Conservation (phyloP, 92 coral and sea anemone genomes). For the Micromussa lordhowensis region DNA sequence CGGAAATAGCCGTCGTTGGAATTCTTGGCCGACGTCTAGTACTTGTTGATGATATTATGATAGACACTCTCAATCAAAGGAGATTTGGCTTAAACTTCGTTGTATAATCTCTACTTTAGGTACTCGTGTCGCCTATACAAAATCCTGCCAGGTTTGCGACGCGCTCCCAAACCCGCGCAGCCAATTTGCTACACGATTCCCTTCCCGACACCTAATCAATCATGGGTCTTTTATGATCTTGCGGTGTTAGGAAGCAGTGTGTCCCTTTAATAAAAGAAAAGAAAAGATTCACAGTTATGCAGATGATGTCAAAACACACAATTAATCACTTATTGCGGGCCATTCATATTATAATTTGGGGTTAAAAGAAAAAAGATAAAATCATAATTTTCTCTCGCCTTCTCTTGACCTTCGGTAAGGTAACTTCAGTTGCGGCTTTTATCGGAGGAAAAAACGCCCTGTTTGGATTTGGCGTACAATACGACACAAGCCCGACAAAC, state of each 20-base stretch:
- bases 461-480: not conserved
- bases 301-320: slow-evolving; percentile 69
- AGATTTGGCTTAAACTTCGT: slow-evolving; percentile 28
- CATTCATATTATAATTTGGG: slow-evolving; percentile 77
- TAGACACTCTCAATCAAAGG: slow-evolving; percentile 53
- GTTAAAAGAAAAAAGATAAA: slow-evolving; percentile 43
- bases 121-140: not conserved
- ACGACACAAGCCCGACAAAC: not conserved
- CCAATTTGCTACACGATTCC: slow-evolving; percentile 22
- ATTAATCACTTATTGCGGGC: slow-evolving; percentile 68
- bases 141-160: not conserved
- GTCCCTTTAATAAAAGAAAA: slow-evolving; percentile 27
- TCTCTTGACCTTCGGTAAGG: slow-evolving; percentile 18
- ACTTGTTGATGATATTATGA: slow-evolving; percentile 24
- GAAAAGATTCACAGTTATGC: slow-evolving; percentile 62
- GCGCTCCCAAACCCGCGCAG: not conserved
- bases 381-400: slow-evolving; percentile 11
- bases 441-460: not conserved
- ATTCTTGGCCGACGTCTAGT: slow-evolving; percentile 21
- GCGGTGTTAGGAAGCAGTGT: slow-evolving; percentile 25
- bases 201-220: slow-evolving; percentile 47
- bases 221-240: slow-evolving; percentile 5
- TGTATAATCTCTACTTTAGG: slow-evolving; percentile 26
- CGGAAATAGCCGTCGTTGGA: slow-evolving; percentile 17
- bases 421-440: slow-evolving; percentile 17